Percentiles rank a stretch among this genome's conserved stretches.
Conservation (phyloP, 37 sponge, comb jelly and placozoan genomes). For the Ephydatia muelleri region DNA sequence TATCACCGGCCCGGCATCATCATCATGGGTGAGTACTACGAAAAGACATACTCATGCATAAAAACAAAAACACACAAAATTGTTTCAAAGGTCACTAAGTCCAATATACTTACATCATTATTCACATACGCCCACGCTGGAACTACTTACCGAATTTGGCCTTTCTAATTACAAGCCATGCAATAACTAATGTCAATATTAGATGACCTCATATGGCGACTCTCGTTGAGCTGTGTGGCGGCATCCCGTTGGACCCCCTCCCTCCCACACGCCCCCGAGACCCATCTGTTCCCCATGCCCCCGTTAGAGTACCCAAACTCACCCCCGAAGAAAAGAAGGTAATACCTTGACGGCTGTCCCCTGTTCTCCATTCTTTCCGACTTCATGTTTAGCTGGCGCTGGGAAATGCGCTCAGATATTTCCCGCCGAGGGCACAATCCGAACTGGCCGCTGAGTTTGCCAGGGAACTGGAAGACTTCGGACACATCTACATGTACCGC, state of each 20-base stretch:
- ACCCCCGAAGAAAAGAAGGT: slow-evolving; percentile 78
- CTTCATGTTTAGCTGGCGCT: slow-evolving; percentile 67
- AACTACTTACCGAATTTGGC: too few species aligned
- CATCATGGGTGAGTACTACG: too few species aligned
- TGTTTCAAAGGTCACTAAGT: too few species aligned
- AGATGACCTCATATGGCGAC: slow-evolving; percentile 10
- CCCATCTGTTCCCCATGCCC: slow-evolving; percentile 86
- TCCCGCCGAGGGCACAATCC: slow-evolving; percentile 73
- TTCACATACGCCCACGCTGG: too few species aligned
- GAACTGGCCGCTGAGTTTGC: slow-evolving; percentile 88
- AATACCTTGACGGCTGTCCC: not conserved
- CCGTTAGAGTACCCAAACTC: slow-evolving; percentile 72
- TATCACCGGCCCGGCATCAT: too few species aligned
- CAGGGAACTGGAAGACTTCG: slow-evolving; percentile 81
- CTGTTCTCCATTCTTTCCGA: not conserved
- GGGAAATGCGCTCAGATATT: slow-evolving; percentile 92
- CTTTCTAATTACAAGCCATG: too few species aligned
- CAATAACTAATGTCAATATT: not conserved
- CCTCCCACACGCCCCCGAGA: slow-evolving; percentile 74
- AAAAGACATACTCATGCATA: too few species aligned
- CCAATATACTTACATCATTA: too few species aligned
- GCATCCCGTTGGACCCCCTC: slow-evolving; percentile 87
- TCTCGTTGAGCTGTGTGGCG: slow-evolving; percentile 75
- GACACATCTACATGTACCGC: slow-evolving; percentile 99
- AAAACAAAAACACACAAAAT: too few species aligned